phyloP scores from a whole-genome alignment of 2,113 vertebrate species.

The Peromyscus californicus region DNA sequence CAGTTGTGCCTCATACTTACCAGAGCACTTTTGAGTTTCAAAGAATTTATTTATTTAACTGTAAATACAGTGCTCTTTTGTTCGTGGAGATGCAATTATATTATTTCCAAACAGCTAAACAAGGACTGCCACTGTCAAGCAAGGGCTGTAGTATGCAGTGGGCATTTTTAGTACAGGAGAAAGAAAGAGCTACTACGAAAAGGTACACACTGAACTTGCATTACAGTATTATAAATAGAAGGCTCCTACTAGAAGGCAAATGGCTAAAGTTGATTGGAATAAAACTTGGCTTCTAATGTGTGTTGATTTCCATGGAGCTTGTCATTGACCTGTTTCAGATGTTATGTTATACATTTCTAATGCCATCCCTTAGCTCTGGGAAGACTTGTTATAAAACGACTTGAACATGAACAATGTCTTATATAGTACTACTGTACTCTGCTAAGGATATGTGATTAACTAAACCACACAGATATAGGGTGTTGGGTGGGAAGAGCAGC shows the following conservation, averaged over 20 bases:
- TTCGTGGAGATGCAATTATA: background rate
- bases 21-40: background rate
- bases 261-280: background rate
- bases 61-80: background rate
- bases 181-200: background rate
- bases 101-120: background rate
- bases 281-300: background rate
- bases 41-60: constrained; percentile 31
- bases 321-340: background rate
- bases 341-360: background rate
- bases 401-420: background rate
- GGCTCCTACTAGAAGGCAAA: constrained; percentile 29
- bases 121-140: background rate
- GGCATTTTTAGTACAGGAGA: background rate
- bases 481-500: background rate
- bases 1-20: background rate
- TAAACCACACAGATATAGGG: background rate
- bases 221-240: background rate
- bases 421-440: background rate
- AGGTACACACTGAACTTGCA: background rate
- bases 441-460: background rate
- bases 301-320: background rate
- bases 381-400: background rate
- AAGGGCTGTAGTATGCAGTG: background rate
- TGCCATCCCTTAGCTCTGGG: background rate